These are phyloP conservation scores for Rotaria sp. DNA, from an alignment of 2,888 invertebrate genomes.

Conservation along the genomic window DNA sequence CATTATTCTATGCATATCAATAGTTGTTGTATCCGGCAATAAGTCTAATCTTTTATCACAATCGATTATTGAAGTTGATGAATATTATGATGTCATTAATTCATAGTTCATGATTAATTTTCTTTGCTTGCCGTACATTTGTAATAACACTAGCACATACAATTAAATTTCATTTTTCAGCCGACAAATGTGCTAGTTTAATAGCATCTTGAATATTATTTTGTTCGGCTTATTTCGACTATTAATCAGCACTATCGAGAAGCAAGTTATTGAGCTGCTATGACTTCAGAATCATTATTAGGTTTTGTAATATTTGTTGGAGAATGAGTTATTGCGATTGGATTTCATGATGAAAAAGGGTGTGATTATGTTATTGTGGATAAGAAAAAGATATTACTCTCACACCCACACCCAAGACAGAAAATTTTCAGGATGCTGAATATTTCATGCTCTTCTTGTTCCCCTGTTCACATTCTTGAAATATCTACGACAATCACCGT, in stretches of 20 bases:
- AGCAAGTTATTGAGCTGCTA: neutral
- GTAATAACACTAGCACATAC: neutral
- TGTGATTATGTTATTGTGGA: too few relatives aligned
- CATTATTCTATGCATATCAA: neutral
- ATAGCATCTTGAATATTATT: neutral
- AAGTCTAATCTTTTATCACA: neutral
- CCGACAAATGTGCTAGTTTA: neutral
- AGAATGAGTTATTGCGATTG: neutral
- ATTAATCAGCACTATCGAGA: neutral
- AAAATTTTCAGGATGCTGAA: too few relatives aligned
- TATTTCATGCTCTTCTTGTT: too few relatives aligned
- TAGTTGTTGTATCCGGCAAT: neutral
- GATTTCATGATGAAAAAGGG: conserved; percentile 5
- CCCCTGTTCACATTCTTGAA: too few relatives aligned
- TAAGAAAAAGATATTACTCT: too few relatives aligned
- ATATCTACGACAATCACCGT: too few relatives aligned
- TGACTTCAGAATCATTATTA: neutral
- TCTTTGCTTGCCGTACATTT: neutral
- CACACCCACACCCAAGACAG: too few relatives aligned
- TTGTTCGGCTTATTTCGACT: neutral
- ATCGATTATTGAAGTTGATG: neutral
- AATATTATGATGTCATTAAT: neutral
- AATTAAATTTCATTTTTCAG: neutral
- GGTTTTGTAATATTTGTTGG: neutral
- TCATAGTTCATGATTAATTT: neutral